These are phyloP conservation scores for Montipora capricornis DNA, from an alignment of 64 coral and sea anemone genomes.

Conservation along the genomic window DNA sequence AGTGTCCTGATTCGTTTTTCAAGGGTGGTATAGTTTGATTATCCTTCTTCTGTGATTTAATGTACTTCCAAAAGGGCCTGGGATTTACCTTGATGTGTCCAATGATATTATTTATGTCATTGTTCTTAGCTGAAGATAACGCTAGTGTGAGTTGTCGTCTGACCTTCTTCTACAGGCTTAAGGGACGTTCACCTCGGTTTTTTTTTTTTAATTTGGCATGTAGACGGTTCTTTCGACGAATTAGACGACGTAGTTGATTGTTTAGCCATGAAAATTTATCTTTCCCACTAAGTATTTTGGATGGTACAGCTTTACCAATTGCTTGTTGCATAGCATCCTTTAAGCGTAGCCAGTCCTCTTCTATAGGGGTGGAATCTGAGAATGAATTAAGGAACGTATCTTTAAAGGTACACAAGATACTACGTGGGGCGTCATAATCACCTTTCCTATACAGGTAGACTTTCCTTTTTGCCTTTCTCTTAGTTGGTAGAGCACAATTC, in stretches of 20 bases:
- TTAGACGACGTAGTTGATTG: no score
- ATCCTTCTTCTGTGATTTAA: neutral
- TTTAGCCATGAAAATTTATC: neutral
- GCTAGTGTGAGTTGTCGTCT: neutral
- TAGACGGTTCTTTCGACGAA: no score
- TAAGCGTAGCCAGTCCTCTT: no score
- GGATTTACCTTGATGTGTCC: neutral
- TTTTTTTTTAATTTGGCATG: neutral
- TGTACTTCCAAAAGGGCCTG: neutral
- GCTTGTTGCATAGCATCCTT: conserved; percentile 22
- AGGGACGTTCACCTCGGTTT: no score
- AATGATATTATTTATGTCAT: neutral
- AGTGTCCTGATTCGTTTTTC: neutral
- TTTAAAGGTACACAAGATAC: no score
- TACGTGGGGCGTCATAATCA: no score
- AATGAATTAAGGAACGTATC: no score
- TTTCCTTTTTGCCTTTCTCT: no score
- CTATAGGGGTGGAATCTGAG: no score
- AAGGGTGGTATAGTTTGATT: neutral
- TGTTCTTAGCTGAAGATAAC: neutral
- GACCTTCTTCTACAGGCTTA: no score
- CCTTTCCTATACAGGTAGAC: no score
- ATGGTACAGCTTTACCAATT: conserved; percentile 19
- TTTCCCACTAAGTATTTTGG: conserved; percentile 14
- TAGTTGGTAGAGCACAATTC: no score